Evolutionary conservation across 1,140 invertebrate species (phyloP).

Genomic region (silkworm (Bombyx mori)): DNA sequence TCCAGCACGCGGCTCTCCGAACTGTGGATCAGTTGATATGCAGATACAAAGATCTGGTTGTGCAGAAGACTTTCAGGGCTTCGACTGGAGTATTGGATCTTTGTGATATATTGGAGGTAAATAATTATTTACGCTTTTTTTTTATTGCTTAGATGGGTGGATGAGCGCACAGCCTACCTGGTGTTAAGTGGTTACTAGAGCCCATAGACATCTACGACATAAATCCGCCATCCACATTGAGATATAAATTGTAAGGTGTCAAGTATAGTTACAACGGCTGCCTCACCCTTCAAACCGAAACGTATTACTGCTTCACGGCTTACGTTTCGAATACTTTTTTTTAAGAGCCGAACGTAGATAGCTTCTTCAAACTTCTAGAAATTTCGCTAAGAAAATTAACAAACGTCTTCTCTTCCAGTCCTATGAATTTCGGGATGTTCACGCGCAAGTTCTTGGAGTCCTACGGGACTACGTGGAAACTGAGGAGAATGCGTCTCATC

Average conservation of each 20-base stretch:
- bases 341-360: no score
- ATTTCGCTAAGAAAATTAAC: no score
- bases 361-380: no score
- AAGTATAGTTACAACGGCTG: no score
- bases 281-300: no score
- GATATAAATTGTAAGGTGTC: no score
- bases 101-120: conserved; percentile 61
- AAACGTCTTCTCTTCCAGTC: conserved; percentile 22
- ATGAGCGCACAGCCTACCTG: no score
- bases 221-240: no score
- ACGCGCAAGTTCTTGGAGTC: conserved; percentile 44
- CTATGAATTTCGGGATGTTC: conserved; percentile 57
- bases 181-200: background rate
- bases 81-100: conserved; percentile 56
- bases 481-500: conserved; percentile 46
- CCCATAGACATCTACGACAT: no score
- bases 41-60: conserved; percentile 46
- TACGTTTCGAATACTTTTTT: no score
- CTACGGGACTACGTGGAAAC: conserved; percentile 51
- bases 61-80: conserved; percentile 52
- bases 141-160: background rate
- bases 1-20: conserved; percentile 47
- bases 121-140: conserved; percentile 5
- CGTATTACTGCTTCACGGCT: background rate
- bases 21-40: conserved; percentile 56